Conservation (phyloP, 2,113 vertebrate genomes). For the Phasianus colchicus region DNA sequence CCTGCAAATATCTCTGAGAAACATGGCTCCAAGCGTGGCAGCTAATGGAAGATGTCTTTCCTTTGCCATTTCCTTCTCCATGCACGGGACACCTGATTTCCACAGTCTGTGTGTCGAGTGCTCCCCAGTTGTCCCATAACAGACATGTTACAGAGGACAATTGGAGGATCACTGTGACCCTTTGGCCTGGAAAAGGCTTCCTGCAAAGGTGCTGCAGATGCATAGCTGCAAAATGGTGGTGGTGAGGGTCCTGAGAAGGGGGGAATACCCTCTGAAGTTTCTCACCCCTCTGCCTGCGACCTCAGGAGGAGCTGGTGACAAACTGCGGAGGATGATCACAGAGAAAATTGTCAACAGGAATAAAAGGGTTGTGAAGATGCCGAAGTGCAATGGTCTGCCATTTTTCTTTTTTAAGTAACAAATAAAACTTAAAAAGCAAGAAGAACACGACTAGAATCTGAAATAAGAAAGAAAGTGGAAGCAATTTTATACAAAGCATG, state of each 20-base stretch:
- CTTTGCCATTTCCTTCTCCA: not conserved
- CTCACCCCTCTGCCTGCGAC: not conserved
- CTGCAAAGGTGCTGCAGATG: not conserved
- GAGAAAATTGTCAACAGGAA: not conserved
- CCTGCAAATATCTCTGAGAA: not conserved
- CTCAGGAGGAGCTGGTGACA: not conserved
- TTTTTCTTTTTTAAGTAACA: not conserved
- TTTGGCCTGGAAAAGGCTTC: not conserved
- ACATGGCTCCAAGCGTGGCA: not conserved
- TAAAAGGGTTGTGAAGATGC: accelerated
- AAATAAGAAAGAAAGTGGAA: not conserved
- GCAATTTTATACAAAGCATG: not conserved
- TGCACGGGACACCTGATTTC: not conserved
- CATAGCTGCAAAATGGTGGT: accelerated
- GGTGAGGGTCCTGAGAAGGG: not conserved
- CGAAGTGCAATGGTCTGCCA: not conserved
- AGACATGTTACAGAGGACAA: not conserved
- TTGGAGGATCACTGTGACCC: not conserved
- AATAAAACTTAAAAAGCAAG: not conserved
- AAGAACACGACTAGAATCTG: not conserved
- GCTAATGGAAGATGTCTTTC: not conserved
- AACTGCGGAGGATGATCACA: accelerated
- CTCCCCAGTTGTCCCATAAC: not conserved
- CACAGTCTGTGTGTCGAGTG: accelerated
- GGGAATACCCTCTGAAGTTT: not conserved